Evolutionary conservation across 2,888 invertebrate genomes (phyloP).

Genomic region (Dolomedes plantarius): DNA sequence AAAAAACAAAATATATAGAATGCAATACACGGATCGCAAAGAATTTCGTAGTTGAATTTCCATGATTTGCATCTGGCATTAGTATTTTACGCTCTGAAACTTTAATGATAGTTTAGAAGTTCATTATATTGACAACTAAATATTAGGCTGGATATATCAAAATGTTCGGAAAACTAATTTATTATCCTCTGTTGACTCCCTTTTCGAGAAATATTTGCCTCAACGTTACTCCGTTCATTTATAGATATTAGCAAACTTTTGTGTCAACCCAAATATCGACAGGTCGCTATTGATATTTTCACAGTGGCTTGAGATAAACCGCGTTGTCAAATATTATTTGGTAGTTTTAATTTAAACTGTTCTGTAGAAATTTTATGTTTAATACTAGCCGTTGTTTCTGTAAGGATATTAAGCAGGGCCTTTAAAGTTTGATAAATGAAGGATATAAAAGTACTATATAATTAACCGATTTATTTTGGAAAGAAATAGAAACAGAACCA

Average conservation of each 20-base stretch:
- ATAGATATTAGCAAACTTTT: constrained; percentile 8
- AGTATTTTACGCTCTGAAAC: neutral
- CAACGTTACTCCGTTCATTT: neutral
- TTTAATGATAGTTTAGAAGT: neutral
- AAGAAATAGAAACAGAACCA: no score
- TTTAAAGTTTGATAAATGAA: no score
- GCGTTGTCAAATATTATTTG: constrained; percentile 6
- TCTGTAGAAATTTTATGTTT: neutral
- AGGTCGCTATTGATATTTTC: constrained; percentile 12
- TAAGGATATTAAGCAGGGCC: no score
- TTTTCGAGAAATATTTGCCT: neutral
- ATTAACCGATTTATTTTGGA: no score
- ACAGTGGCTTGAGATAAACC: constrained; percentile 3
- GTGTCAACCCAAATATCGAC: constrained; percentile 9
- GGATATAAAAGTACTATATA: no score
- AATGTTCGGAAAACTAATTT: constrained; percentile 12
- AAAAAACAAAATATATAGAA: neutral
- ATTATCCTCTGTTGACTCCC: constrained; percentile 3
- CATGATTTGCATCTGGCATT: neutral
- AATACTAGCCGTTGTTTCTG: no score
- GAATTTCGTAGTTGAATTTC: neutral
- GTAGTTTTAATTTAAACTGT: constrained; percentile 4
- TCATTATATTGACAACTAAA: constrained; percentile 9
- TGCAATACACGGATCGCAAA: neutral
- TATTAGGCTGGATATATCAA: constrained; percentile 5